phyloP scores from a whole-genome alignment of 1,140 invertebrate genomes.

The Bombus fervidus region DNA sequence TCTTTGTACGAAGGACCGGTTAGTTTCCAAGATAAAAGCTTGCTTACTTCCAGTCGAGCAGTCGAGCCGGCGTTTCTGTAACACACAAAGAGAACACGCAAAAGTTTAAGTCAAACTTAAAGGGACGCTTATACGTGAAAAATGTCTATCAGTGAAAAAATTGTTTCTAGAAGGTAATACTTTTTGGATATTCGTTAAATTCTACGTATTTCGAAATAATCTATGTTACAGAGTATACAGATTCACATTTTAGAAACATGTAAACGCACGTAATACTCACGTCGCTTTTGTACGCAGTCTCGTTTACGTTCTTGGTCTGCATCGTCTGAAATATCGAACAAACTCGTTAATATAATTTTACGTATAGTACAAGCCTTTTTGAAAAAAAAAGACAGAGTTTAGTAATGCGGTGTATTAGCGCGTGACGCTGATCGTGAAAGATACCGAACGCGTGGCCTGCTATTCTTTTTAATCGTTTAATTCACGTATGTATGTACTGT shows the following conservation, averaged over 20 bases:
- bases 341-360: neutral
- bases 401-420: no score
- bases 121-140: conserved; percentile 29
- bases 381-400: no score
- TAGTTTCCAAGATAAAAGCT: conserved; percentile 42
- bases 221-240: neutral
- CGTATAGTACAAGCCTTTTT: no score
- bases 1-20: conserved; percentile 28
- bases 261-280: conserved; percentile 49
- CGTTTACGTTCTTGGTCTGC: conserved; percentile 72
- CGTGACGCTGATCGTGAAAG: no score
- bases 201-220: neutral
- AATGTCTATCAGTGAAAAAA: neutral
- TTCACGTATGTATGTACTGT: no score
- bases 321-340: conserved; percentile 58
- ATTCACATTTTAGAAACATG: neutral
- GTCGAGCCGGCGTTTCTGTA: conserved; percentile 70
- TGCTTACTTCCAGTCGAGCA: conserved; percentile 69
- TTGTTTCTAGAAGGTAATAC: neutral
- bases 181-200: neutral
- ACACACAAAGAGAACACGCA: conserved; percentile 66
- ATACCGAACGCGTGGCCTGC: no score
- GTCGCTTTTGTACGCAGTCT: conserved; percentile 46
- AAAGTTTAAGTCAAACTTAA: conserved; percentile 8
- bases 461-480: neutral